phyloP scores from a whole-genome alignment of 1,140 invertebrate genomes.

The Bombus cullumanus region DNA sequence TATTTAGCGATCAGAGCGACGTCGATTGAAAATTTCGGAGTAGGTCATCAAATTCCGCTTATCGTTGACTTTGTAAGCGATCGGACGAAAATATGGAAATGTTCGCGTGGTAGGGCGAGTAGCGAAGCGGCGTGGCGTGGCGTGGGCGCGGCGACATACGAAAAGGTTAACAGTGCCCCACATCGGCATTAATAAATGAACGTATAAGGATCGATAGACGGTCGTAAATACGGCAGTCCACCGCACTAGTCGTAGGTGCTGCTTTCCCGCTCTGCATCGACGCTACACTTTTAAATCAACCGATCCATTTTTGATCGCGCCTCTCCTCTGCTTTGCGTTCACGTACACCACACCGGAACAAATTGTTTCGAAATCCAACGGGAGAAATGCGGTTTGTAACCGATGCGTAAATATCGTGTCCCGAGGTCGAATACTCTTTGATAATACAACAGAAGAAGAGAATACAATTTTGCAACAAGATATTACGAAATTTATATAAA shows the following conservation, averaged over 20 bases:
- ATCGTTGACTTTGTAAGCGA: not conserved
- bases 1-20: too few species aligned
- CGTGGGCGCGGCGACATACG: constrained; percentile 44
- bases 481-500: not conserved
- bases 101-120: not conserved
- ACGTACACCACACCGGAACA: not conserved
- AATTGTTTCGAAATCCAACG: not conserved
- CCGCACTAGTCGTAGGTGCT: not conserved
- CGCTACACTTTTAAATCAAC: constrained; percentile 25
- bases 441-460: not conserved
- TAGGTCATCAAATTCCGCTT: not conserved
- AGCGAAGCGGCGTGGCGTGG: too few species aligned
- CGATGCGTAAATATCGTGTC: not conserved
- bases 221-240: constrained; percentile 26
- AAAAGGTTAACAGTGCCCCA: constrained; percentile 59
- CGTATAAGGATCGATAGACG: constrained; percentile 54
- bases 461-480: not conserved
- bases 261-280: not conserved
- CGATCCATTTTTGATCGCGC: constrained; percentile 30
- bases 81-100: not conserved
- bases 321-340: not conserved
- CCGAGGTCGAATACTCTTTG: not conserved
- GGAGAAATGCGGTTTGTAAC: not conserved
- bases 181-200: constrained; percentile 63
- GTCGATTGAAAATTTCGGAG: not conserved